phyloP scores from a whole-genome alignment of 2,888 invertebrate genomes.

The Agriopis marginaria region DNA sequence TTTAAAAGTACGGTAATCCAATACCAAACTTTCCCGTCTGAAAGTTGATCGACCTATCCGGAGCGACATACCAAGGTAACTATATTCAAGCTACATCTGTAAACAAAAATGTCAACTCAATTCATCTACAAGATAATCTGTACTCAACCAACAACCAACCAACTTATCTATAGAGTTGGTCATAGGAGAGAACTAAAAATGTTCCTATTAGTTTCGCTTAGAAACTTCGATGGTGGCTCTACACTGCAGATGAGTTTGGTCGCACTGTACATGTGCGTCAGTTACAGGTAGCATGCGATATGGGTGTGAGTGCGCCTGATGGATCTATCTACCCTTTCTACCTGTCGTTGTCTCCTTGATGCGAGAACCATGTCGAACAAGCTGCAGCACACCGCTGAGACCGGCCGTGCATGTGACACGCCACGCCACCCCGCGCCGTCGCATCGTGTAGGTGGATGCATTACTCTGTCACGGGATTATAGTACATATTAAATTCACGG shows the following conservation, averaged over 20 bases:
- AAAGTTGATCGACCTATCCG: slow-evolving; percentile 9
- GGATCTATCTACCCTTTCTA: too few species aligned
- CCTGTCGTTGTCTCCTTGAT: slow-evolving; percentile 46
- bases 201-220: neutral
- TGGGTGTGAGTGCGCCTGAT: slow-evolving; percentile 1
- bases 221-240: neutral
- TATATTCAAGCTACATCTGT: neutral
- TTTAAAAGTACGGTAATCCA: neutral
- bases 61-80: neutral
- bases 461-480: slow-evolving; percentile 46
- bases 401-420: slow-evolving; percentile 5
- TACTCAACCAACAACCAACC: neutral
- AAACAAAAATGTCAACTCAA: slow-evolving; percentile 2
- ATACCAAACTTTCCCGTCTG: slow-evolving; percentile 10
- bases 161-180: neutral
- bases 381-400: slow-evolving; percentile 53
- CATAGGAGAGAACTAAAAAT: neutral
- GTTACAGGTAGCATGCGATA: neutral
- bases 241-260: neutral
- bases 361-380: slow-evolving; percentile 53
- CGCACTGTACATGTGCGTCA: neutral
- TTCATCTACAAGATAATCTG: neutral
- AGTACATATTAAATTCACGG: slow-evolving; percentile 34
- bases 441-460: slow-evolving; percentile 31
- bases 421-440: neutral